Base-by-base conservation (phyloP, 2,797 vertebrate genomes). In the Sebastes dallii region DNA sequence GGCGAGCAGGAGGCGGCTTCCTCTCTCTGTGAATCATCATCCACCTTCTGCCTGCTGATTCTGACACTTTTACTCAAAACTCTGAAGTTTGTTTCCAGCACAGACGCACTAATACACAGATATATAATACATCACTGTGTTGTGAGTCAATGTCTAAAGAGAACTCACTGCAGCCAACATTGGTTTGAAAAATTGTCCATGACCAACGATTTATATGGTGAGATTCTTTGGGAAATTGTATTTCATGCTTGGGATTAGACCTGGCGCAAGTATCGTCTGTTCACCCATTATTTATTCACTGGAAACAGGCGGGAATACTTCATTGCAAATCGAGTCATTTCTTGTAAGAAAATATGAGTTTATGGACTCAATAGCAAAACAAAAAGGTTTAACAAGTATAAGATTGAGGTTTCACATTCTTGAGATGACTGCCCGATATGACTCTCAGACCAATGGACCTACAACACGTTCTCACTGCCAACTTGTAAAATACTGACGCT, bases 1-100 rank as follows among this genome's bases (percentile, higher is more conserved):
- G 59, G 59, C 36, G 68, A 82, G 77, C 81, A 86, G 86, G 61
- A 76, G 83, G 84, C 70, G 7, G 65, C 74, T 14, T 16, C 36
- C 20, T 79, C 77, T 85, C 39, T 77, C 72, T 75, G 76, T 91
- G 88, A 92, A 50, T 92, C 92, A 91, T 89, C 81, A 7, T 78
- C 86, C 71, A 78, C 86, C 87, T 78, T 70, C 88, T 83, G 87
- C 82, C 84, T 87, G 89, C 77, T 55, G 24, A 65, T 54, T 60
- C 73, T 83, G 86, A 93, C 78, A 81, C 71, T 46, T 46, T 74
- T 3, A 25, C 56, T 77, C 68, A 88, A 42, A 42, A 85, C 75
- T 81, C 71, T 60, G 60, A 62, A 10, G 79, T 76, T 82, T 79
- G 29, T 55, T 82, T 85, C 30, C 52, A 72, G 30, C 72, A 54